Conservation (phyloP, 1,140 invertebrate species). For the Wiebesia pumilae region DNA sequence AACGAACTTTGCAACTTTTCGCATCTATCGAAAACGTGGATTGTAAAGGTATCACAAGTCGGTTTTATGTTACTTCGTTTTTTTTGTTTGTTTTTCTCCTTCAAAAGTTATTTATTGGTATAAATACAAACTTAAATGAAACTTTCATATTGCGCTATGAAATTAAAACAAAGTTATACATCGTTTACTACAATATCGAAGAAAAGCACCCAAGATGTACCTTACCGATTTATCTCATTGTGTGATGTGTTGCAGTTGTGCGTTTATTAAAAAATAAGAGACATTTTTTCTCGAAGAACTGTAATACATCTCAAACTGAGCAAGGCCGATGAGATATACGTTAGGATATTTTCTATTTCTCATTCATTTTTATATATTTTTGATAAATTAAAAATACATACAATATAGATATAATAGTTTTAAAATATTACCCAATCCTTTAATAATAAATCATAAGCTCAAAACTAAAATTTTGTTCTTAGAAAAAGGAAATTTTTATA, state of each 20-base stretch:
- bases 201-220: conserved; percentile 4
- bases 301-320: conserved; percentile 12
- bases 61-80: neutral
- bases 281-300: neutral
- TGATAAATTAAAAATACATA: neutral
- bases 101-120: neutral
- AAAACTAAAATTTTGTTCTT: neutral
- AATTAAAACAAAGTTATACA: neutral
- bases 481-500: neutral
- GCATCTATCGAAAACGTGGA: conserved; percentile 14
- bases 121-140: neutral
- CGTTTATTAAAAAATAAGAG: neutral
- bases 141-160: no score
- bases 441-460: neutral
- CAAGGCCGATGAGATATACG: conserved; percentile 3
- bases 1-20: conserved; percentile 19
- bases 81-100: neutral
- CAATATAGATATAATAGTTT: neutral
- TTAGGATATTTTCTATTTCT: neutral
- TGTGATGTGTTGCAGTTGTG: conserved; percentile 6
- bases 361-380: neutral
- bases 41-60: conserved; percentile 11
- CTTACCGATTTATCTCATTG: neutral
- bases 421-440: neutral
- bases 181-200: neutral